Evolutionary conservation across 37 sponge, comb jelly and placozoan species (phyloP), one percentile per base, ranked within the genome.

Genomic region (Oopsacas minuta): DNA sequence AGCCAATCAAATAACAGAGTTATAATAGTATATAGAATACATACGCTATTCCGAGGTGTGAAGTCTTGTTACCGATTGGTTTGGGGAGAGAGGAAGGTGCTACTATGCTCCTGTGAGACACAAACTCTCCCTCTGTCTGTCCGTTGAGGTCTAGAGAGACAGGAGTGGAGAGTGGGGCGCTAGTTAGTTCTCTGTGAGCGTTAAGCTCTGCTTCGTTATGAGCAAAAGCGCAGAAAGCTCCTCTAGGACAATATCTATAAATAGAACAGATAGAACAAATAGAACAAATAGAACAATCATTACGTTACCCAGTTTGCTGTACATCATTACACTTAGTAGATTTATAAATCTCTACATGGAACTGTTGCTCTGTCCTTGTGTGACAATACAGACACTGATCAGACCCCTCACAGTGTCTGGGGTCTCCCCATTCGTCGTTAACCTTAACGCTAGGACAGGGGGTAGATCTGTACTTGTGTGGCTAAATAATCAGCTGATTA

Each of bases 321-420:
- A 97, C 90, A 89, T 97, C 99, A 83, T 97, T 94, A 52, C 99
- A 97, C 86, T 91, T 93, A 34, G 95, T 95, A 37, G 92, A 91
- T 86, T 97, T 97, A 90, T 97, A 97, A 53, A 97, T 97, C 94
- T 95, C 86, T n/a, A 61, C 95, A 81, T 97, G 98, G 87, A 97
- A 97, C 86, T 97, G 98, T 75, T 97, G 98, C 75, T 97, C 98
- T 12, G 98, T 97, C 23, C 98, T 61, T 0, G 95, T 97, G 91
- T 97, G 98, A 38, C 98, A 97, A 84, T 97, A 97, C 23, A 85
- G 84, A 82, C 98, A 97, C 52, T 39, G 34, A 42, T 97, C 93
- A 20, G 88, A 88, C 39, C 88, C 87, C 17, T 97, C 98, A 85
- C 98, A 97, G 81, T 92, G 85, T 3, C 84, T 81, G 25, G 95